Evolutionary conservation across 1,140 invertebrate genomes (phyloP), one percentile per base, ranked within the genome.

Genomic region (Orussus abietinus): DNA sequence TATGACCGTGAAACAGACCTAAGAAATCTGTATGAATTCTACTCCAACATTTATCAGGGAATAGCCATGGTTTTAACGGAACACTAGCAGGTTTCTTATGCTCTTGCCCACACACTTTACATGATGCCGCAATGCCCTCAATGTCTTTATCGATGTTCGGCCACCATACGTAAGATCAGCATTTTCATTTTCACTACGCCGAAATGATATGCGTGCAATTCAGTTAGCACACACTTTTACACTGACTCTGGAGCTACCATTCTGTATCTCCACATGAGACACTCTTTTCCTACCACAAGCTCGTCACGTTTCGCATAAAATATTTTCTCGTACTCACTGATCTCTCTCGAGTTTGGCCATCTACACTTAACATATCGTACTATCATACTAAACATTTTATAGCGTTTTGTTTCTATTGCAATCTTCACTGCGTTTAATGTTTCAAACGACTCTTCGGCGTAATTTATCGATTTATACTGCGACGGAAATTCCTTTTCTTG

Each of bases 21-120:
- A 55, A 25, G 38, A 55, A 52, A 45, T 61, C 53, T 9, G 44
- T 36, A 42, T 61, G 51, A 7, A 61, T 34, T 26, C 54, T 32
- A 12, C 49, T 22, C 34, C 53, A 61, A 21, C 31, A 14, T 26
- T 42, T 40, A 10, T 37, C 18, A 10, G 48, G 42, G 7, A 22
- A 42, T 12, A 35, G 31, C 53, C 53, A 61, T 18, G 30, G 25
- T 13, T 44, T 45, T 11, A 45, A 26, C 28, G 35, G 15, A 17
- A 42, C 30, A 42, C 44, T 42, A 5, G 18, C 14, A 10, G 49
- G 43, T 22, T 34, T 29, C 32, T 55, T 55, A 28, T 15, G 25
- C 14, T 29, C 22, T 39, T 39, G 25, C 19, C 28, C 9, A 30
- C 35, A 38, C 20, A 38, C 20, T 38, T 25, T 38, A 38, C 35